Evolutionary conservation across 2,797 vertebrate species (phyloP), one percentile per base, ranked within the genome.

Genomic region (Discoglossus pictus): DNA sequence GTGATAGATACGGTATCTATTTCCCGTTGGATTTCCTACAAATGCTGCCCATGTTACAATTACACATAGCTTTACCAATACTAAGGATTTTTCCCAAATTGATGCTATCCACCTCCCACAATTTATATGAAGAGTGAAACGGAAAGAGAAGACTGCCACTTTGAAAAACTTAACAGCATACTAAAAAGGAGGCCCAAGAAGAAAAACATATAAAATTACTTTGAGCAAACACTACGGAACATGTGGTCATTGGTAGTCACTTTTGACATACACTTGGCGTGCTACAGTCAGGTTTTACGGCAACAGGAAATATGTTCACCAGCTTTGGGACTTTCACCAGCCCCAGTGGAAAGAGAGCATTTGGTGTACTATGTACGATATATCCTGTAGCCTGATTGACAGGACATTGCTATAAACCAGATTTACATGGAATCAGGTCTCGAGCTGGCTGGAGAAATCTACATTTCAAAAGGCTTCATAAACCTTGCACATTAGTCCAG

Each of bases 271-370:
- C 60, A 56, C 68, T 71, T 71, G 68, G 68, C 68, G 35, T 39
- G 24, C 53, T 71, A 8, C 60, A 56, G 52, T 50, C 20, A 17
- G 35, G 7, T 71, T 71, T 71, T 71, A 71, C 56, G 60, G 60
- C 39, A 71, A 71, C 60, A 71, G 68, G 68, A 71, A 71, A 71
- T 71, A 71, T 71, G 52, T 61, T 71, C 60, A 71, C 68, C 68
- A 58, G 68, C 68, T 71, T 56, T 50, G 68, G 68, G 68, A 71
- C 18, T 51, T 63, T 55, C 44, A 71, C 52, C 60, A 25, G 44
- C 52, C 60, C 52, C 60, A 58, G 43, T 51, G 52, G 52, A 71
- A 51, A 42, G 51, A 48, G 52, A 51, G 27, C 11, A 23, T 59
- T 71, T 27, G 43, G 51, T 50, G 43, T 58, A 42, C 44, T 56